These are phyloP conservation scores for Eucriotettix oculatus DNA, from an alignment of 2,888 invertebrate species.

Conservation along the genomic window DNA sequence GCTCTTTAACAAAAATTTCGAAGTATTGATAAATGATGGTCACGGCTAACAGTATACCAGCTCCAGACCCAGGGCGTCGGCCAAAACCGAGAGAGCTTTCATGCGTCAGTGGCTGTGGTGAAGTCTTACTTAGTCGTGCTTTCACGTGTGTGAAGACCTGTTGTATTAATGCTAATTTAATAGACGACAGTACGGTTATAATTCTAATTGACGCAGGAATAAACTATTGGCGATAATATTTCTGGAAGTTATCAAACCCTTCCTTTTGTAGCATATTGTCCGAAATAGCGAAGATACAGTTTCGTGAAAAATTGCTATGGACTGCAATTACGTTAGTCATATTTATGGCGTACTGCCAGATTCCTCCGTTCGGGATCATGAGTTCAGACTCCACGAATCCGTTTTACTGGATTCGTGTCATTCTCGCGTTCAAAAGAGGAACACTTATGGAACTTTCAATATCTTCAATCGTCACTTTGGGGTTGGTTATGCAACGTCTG, in stretches of 20 bases:
- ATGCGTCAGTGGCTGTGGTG: too few species aligned
- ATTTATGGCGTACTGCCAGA: constrained; percentile 99
- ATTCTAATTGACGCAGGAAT: too few species aligned
- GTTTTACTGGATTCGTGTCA: constrained; percentile 99
- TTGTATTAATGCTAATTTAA: too few species aligned
- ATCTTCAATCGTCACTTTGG: constrained; percentile 98
- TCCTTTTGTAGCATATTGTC: constrained; percentile 99
- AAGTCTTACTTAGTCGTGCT: too few species aligned
- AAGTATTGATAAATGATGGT: constrained; percentile 99
- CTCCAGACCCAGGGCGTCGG: constrained; percentile 98
- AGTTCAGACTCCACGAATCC: constrained; percentile 99
- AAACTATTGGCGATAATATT: constrained; percentile 53
- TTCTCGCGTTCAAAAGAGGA: constrained; percentile 97
- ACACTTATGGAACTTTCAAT: constrained; percentile 99
- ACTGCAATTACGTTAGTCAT: constrained; percentile 99
- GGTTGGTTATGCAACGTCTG: constrained; percentile 96
- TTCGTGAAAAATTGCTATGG: constrained; percentile 99
- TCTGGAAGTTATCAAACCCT: constrained; percentile 98
- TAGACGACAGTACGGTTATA: too few species aligned
- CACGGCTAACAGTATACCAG: constrained; percentile 95
- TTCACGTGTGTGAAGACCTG: too few species aligned
- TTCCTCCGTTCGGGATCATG: constrained; percentile 98
- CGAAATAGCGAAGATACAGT: constrained; percentile 99
- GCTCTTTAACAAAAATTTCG: constrained; percentile 99
- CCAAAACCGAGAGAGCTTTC: constrained; percentile 85